phyloP scores from a whole-genome alignment of 2,113 vertebrate genomes.

The Chamaetylas fuelleborni region DNA sequence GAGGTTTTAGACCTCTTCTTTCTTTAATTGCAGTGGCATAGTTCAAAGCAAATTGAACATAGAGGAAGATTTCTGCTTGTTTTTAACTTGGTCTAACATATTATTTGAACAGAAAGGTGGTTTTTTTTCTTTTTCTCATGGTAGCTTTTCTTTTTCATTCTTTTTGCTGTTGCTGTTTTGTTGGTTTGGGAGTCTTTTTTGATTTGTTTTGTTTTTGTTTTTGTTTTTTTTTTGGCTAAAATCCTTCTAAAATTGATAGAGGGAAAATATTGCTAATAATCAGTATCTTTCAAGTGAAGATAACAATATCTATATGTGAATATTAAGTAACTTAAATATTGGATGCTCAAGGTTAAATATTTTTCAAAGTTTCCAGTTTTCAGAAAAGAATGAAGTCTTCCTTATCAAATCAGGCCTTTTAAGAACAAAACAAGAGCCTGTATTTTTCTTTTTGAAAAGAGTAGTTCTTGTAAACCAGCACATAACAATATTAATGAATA shows the following conservation, averaged over 20 bases:
- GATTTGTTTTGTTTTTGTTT: background rate
- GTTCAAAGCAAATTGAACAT: background rate
- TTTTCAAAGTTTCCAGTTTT: background rate
- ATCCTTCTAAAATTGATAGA: background rate
- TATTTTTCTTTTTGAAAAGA: background rate
- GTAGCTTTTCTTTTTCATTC: background rate
- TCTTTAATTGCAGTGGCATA: background rate
- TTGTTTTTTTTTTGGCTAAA: background rate
- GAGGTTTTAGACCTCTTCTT: background rate
- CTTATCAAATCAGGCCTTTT: background rate
- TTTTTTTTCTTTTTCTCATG: background rate
- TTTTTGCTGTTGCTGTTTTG: background rate
- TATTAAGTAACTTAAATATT: background rate
- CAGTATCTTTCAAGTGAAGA: background rate
- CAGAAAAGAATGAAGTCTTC: background rate
- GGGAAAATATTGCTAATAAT: background rate
- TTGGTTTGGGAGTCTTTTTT: background rate
- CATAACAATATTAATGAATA: background rate
- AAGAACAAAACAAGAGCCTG: background rate
- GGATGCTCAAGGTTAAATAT: background rate
- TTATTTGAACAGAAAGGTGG: background rate
- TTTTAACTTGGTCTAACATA: background rate
- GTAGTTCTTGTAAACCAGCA: background rate
- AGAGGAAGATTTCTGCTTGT: background rate
- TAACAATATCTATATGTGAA: background rate